Evolutionary conservation across 2,888 invertebrate species (phyloP).

Genomic region (Scaptomyza parva): DNA sequence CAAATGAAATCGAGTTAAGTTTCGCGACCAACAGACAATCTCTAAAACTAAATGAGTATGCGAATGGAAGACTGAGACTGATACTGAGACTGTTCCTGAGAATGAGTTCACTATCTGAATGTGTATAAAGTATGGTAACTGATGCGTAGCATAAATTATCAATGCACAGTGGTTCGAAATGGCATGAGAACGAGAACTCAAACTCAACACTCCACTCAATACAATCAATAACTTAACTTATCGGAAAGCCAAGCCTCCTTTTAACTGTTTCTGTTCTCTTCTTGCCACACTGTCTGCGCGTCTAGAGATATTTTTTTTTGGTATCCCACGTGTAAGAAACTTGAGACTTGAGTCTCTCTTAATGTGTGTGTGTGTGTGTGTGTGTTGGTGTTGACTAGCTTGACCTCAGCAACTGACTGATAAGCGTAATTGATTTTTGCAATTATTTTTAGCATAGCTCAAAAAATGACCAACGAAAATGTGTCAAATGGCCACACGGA

Average conservation of each 20-base stretch:
- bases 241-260: constrained; percentile 10
- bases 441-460: constrained; percentile 79
- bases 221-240: neutral
- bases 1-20: constrained; percentile 75
- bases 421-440: constrained; percentile 79
- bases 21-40: constrained; percentile 62
- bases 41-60: constrained; percentile 50
- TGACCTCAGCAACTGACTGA: constrained; percentile 68
- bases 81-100: constrained; percentile 26
- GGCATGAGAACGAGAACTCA: neutral
- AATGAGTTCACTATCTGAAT: constrained; percentile 63
- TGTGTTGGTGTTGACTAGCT: constrained; percentile 20
- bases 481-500: constrained; percentile 63
- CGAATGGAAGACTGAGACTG: constrained; percentile 16
- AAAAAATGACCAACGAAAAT: constrained; percentile 68
- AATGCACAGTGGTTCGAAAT: constrained; percentile 50
- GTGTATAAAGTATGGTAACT: constrained; percentile 76
- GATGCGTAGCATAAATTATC: constrained; percentile 77
- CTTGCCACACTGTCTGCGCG: constrained; percentile 20
- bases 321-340: constrained; percentile 42
- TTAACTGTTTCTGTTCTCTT: no score
- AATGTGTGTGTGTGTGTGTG: constrained; percentile 4
- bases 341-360: constrained; percentile 12
- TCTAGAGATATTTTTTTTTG: constrained; percentile 9
- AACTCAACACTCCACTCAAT: neutral